A percentile compares a stretch with the other conserved stretches of the same genome.
Conservation (phyloP, 2,797 vertebrate species). For the Bovichtus diacanthus region DNA sequence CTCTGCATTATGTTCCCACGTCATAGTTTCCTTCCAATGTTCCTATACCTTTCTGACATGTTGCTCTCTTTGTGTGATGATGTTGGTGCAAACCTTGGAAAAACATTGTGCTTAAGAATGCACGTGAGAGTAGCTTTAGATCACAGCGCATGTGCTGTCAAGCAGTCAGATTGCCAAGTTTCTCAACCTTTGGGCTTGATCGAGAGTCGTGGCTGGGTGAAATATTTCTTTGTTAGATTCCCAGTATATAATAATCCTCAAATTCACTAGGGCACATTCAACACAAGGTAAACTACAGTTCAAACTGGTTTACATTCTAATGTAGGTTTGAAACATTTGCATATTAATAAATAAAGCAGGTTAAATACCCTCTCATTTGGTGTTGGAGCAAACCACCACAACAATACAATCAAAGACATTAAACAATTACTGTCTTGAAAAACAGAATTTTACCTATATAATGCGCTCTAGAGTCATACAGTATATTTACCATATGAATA, state of each 20-base stretch:
- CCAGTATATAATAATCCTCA: background rate
- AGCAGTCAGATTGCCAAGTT: constrained; percentile 4
- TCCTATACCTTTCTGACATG: background rate
- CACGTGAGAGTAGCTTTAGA: constrained; percentile 20
- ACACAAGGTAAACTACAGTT: background rate
- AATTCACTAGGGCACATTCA: background rate
- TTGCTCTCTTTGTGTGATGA: background rate
- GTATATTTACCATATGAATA: background rate
- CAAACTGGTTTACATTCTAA: background rate
- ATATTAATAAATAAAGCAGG: background rate
- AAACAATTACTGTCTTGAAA: too few species aligned
- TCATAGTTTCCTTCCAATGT: background rate
- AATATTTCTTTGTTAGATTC: background rate
- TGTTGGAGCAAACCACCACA: background rate
- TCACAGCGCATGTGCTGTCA: constrained; percentile 11
- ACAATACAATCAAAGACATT: background rate
- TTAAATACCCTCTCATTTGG: background rate
- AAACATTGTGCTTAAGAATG: background rate
- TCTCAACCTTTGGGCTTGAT: constrained; percentile 3
- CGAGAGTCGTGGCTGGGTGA: too few species aligned
- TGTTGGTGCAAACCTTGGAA: background rate
- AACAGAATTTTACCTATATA: background rate
- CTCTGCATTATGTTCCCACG: background rate
- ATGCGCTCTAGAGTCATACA: background rate
- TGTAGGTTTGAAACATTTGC: background rate